phyloP scores from a whole-genome alignment of 2,888 invertebrate species.

The Clepsis dumicolana region DNA sequence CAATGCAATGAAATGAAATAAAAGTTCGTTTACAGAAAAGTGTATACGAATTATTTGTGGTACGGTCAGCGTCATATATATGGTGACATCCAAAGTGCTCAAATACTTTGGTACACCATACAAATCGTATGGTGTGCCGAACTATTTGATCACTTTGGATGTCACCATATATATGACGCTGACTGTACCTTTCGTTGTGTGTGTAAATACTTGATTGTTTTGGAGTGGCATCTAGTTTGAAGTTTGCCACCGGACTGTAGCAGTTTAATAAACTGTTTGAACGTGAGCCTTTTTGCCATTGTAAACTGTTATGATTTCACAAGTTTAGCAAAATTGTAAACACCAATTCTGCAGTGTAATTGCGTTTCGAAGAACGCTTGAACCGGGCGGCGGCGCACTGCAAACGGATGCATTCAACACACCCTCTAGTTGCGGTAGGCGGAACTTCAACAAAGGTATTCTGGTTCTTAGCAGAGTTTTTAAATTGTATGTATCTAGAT shows the following conservation, averaged over 20 bases:
- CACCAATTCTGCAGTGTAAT: conserved; percentile 1
- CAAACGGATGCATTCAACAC: conserved; percentile 22
- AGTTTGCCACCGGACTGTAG: background rate
- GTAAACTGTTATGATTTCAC: conserved; percentile 15
- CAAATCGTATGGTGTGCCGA: too few species aligned
- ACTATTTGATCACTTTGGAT: too few species aligned
- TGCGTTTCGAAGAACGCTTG: conserved; percentile 4
- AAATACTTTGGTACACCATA: too few species aligned
- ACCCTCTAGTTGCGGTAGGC: background rate
- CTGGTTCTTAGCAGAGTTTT: conserved; percentile 12
- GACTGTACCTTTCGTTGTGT: conserved; percentile 11
- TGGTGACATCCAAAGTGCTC: too few species aligned
- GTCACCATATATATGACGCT: too few species aligned
- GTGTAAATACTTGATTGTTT: conserved; percentile 18
- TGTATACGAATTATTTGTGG: background rate
- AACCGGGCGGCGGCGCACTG: conserved; percentile 24
- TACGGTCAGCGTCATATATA: too few species aligned
- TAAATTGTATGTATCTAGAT: conserved; percentile 38
- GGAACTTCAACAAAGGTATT: conserved; percentile 3
- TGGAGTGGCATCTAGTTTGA: conserved; percentile 14
- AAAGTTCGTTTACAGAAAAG: conserved; percentile 2
- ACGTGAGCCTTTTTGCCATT: conserved; percentile 4
- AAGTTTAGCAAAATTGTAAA: conserved; percentile 2
- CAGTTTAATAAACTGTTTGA: background rate
- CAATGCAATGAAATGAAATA: conserved; percentile 1